phyloP scores from a whole-genome alignment of 2,113 vertebrate species.

The Psittacus erithacus region DNA sequence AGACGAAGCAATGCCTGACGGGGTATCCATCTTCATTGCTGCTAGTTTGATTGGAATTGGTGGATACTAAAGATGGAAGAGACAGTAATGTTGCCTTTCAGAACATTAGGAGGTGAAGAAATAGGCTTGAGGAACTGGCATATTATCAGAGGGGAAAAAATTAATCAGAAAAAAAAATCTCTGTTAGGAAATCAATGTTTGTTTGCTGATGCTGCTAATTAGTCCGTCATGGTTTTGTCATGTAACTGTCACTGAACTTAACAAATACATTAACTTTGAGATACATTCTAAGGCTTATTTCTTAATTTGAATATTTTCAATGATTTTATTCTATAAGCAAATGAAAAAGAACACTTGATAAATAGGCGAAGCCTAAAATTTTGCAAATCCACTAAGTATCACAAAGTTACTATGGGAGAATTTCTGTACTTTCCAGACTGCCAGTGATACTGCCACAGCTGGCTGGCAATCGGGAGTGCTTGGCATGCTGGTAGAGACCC shows the following conservation, averaged over 20 bases:
- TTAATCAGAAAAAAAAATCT: not conserved
- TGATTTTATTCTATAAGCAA: not conserved
- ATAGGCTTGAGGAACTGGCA: not conserved
- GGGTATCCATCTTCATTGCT: constrained; percentile 15
- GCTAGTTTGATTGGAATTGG: constrained; percentile 3
- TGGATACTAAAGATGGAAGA: not conserved
- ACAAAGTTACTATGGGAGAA: not conserved
- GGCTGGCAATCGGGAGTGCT: not conserved
- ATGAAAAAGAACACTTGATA: not conserved
- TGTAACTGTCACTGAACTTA: not conserved
- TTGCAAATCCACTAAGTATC: not conserved
- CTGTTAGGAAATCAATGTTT: not conserved
- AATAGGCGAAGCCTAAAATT: not conserved
- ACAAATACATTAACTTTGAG: not conserved
- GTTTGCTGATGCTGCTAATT: not conserved
- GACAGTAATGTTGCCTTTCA: not conserved
- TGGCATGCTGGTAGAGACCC: not conserved
- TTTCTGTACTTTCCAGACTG: not conserved
- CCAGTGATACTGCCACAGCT: not conserved
- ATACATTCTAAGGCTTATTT: not conserved
- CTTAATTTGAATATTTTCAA: not conserved
- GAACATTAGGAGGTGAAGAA: constrained; percentile 30
- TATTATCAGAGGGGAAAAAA: not conserved
- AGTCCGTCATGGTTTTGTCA: not conserved
- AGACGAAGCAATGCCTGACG: not conserved